Conservation (phyloP, 1,140 invertebrate genomes). For the Lepidostoma basale region DNA sequence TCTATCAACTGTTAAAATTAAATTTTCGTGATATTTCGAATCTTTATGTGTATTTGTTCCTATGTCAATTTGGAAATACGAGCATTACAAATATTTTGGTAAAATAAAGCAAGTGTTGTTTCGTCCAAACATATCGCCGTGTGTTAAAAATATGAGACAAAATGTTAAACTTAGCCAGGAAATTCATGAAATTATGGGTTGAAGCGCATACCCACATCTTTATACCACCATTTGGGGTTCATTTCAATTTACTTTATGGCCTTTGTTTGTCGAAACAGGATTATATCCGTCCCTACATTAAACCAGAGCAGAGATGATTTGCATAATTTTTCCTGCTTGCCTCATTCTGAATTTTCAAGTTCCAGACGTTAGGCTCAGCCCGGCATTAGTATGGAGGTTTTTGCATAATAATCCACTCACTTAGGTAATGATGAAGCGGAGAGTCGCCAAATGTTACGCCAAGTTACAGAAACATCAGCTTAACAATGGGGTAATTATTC, state of each 20-base stretch:
- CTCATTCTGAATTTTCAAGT: conserved; percentile 30
- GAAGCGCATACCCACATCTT: not conserved
- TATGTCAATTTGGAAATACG: no score
- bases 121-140: no score
- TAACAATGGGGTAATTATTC: conserved; percentile 37
- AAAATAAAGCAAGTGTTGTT: no score
- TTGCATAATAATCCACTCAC: conserved; percentile 39
- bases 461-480: conserved; percentile 28
- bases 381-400: conserved; percentile 1
- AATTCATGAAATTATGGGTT: not conserved
- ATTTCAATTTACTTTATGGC: conserved; percentile 24
- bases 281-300: conserved; percentile 27
- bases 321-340: conserved; percentile 36
- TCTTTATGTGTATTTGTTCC: no score
- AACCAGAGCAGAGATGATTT: conserved; percentile 33
- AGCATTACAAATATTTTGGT: no score
- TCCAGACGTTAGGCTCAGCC: conserved; percentile 1
- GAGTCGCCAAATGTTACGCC: conserved; percentile 31
- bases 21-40: no score
- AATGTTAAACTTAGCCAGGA: not conserved
- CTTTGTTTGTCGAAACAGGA: conserved; percentile 38
- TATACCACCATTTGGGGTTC: not conserved
- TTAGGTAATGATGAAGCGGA: conserved; percentile 29
- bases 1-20: no score
- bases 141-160: not conserved